phyloP scores from a whole-genome alignment of 2,888 invertebrate genomes.

The Spialia ferax region DNA sequence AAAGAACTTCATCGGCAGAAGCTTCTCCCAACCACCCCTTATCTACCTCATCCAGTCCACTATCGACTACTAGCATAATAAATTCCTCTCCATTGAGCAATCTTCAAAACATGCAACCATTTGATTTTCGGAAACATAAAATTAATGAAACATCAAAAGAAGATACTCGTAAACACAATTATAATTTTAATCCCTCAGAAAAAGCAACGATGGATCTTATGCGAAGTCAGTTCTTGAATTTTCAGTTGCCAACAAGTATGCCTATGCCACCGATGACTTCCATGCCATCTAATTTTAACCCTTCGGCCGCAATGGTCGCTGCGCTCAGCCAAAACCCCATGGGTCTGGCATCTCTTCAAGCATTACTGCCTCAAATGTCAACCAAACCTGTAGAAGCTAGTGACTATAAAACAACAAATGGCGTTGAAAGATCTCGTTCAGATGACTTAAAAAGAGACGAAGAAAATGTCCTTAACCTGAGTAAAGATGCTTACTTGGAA shows the following conservation, averaged over 20 bases:
- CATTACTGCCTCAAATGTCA: conserved; percentile 88
- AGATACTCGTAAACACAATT: conserved; percentile 80
- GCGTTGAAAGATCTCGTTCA: conserved; percentile 59
- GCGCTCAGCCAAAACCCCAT: conserved; percentile 87
- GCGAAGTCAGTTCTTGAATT: conserved; percentile 88
- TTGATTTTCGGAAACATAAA: conserved; percentile 93
- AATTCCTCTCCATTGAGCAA: conserved; percentile 94
- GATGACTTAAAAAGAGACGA: conserved; percentile 71
- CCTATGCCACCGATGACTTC: conserved; percentile 86
- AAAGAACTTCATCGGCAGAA: conserved; percentile 70
- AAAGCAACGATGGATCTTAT: conserved; percentile 87
- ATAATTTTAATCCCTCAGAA: conserved; percentile 64
- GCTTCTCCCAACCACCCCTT: conserved; percentile 73
- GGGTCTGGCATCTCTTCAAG: conserved; percentile 88
- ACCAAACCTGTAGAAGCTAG: conserved; percentile 73
- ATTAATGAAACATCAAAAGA: conserved; percentile 71
- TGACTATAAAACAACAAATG: conserved; percentile 73
- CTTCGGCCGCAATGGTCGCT: conserved; percentile 89
- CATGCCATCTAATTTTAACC: conserved; percentile 84
- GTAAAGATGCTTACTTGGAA: conserved; percentile 77
- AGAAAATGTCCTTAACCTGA: conserved; percentile 78
- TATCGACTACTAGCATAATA: conserved; percentile 86
- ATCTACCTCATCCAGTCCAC: conserved; percentile 81
- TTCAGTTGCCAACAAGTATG: conserved; percentile 86
- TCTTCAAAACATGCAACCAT: conserved; percentile 98